phyloP scores from a whole-genome alignment of 2,888 invertebrate species.

The Peribatodes rhomboidaria region DNA sequence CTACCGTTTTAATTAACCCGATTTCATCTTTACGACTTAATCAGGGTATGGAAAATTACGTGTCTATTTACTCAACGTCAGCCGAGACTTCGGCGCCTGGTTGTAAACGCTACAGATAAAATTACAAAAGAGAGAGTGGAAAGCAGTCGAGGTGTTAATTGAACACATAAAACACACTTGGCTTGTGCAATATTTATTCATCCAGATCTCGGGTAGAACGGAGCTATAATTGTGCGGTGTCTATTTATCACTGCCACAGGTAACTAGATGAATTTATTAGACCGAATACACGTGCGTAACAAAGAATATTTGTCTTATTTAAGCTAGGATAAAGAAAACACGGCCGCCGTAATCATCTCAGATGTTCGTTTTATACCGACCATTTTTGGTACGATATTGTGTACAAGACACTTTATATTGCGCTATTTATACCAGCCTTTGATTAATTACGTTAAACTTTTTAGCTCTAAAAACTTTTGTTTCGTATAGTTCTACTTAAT shows the following conservation, averaged over 20 bases:
- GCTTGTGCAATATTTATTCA: slow-evolving; percentile 57
- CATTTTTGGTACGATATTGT: slow-evolving; percentile 35
- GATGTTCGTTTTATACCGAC: slow-evolving; percentile 43
- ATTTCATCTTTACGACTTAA: slow-evolving; percentile 58
- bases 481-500: slow-evolving; percentile 52
- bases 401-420: slow-evolving; percentile 22
- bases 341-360: slow-evolving; percentile 49
- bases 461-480: slow-evolving; percentile 49
- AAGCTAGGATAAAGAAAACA: slow-evolving; percentile 51
- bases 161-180: slow-evolving; percentile 58
- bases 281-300: slow-evolving; percentile 55
- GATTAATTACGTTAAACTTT: slow-evolving; percentile 55
- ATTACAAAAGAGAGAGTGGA: slow-evolving; percentile 48
- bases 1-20: slow-evolving; percentile 59
- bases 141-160: slow-evolving; percentile 54
- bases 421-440: slow-evolving; percentile 36
- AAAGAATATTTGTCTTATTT: slow-evolving; percentile 59
- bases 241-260: slow-evolving; percentile 66
- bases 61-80: slow-evolving; percentile 45
- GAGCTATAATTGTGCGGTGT: slow-evolving; percentile 58
- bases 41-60: slow-evolving; percentile 52
- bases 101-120: slow-evolving; percentile 37
- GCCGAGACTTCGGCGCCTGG: slow-evolving; percentile 39
- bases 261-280: slow-evolving; percentile 68
- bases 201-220: slow-evolving; percentile 49